Evolutionary conservation across 2,888 invertebrate genomes (phyloP).

Genomic region (Phrixothrix hirtus): DNA sequence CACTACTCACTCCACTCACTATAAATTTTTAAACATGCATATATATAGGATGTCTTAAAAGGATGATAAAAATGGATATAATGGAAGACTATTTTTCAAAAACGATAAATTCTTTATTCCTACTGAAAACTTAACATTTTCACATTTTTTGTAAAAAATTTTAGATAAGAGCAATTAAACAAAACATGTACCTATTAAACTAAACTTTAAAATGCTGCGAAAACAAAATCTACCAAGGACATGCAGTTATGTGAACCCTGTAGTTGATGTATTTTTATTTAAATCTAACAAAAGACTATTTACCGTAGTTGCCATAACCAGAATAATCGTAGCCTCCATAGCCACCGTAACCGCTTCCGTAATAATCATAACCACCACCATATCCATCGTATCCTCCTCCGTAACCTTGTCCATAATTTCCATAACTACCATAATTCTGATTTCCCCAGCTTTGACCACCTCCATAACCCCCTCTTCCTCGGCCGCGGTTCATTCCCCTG

Average conservation of each 20-base stretch:
- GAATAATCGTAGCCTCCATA: slow-evolving; percentile 82
- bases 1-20: background rate
- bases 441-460: slow-evolving; percentile 68
- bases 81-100: slow-evolving; percentile 48
- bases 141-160: slow-evolving; percentile 7
- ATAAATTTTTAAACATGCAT: slow-evolving; percentile 5
- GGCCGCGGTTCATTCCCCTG: slow-evolving; percentile 64
- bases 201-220: slow-evolving; percentile 4
- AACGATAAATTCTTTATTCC: slow-evolving; percentile 20
- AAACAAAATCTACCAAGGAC: background rate
- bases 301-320: slow-evolving; percentile 83
- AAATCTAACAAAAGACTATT: slow-evolving; percentile 51
- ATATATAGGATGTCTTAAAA: slow-evolving; percentile 3
- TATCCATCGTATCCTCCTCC: slow-evolving; percentile 77
- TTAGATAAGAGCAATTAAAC: slow-evolving; percentile 3
- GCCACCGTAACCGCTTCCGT: slow-evolving; percentile 76
- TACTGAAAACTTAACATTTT: slow-evolving; percentile 16
- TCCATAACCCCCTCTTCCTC: slow-evolving; percentile 72
- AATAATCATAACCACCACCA: slow-evolving; percentile 71
- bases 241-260: slow-evolving; percentile 2
- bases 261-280: slow-evolving; percentile 3
- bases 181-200: slow-evolving; percentile 5
- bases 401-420: slow-evolving; percentile 54
- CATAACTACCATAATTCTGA: slow-evolving; percentile 67
- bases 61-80: slow-evolving; percentile 10